Conservation (phyloP, 2,113 vertebrate genomes). For the Eptesicus fuscus region DNA sequence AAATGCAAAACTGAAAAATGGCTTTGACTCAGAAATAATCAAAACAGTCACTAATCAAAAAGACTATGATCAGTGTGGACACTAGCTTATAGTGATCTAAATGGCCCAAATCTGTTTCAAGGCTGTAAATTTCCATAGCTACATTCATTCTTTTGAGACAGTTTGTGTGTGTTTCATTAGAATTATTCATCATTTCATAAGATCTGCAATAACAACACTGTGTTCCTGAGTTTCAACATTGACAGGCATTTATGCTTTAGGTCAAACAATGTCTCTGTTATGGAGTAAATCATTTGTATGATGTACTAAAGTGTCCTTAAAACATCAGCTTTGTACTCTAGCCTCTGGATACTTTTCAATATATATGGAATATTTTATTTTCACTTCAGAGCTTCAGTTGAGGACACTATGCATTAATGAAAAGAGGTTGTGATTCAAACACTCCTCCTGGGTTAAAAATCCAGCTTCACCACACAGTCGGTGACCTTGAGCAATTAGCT, state of each 20-base stretch:
- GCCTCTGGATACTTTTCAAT: not conserved
- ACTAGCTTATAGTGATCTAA: not conserved
- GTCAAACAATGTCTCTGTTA: not conserved
- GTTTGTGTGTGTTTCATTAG: not conserved
- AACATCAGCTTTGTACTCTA: not conserved
- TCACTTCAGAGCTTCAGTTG: not conserved
- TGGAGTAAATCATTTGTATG: not conserved
- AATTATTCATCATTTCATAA: not conserved
- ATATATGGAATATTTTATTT: not conserved
- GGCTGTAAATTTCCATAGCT: not conserved
- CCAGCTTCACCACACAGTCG: not conserved
- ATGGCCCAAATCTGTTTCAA: not conserved
- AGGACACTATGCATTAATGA: not conserved
- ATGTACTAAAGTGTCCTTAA: not conserved
- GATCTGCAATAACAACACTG: not conserved
- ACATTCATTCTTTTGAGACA: not conserved
- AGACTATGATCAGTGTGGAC: not conserved
- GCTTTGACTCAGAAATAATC: constrained; percentile 34
- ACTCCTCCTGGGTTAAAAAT: not conserved
- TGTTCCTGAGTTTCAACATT: not conserved
- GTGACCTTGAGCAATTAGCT: not conserved
- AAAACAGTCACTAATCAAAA: constrained; percentile 32
- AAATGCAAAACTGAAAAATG: not conserved
- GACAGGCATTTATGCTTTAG: not conserved
- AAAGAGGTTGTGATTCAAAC: not conserved